phyloP scores from a whole-genome alignment of 2,113 vertebrate genomes.

The Maccullochella peelii region DNA sequence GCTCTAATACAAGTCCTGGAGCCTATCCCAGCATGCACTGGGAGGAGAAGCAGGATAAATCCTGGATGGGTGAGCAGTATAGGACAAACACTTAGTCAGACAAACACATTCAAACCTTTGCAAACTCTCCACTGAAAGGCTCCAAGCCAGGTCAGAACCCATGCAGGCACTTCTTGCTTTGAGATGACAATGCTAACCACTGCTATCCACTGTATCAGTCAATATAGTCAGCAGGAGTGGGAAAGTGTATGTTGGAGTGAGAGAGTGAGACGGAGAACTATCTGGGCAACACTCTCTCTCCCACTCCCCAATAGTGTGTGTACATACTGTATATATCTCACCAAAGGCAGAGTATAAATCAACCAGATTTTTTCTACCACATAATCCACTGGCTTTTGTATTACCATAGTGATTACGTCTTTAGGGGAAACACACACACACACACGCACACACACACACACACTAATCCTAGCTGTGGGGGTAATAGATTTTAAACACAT shows the following conservation, averaged over 20 bases:
- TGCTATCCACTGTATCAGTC: not conserved
- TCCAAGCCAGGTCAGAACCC: not conserved
- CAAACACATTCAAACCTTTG: not conserved
- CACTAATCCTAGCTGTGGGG: constrained; percentile 81
- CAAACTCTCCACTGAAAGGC: not conserved
- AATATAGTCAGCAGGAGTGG: not conserved
- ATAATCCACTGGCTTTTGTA: constrained; percentile 83
- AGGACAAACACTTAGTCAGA: not conserved
- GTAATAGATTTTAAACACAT: constrained; percentile 85
- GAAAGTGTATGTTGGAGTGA: not conserved
- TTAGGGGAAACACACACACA: constrained; percentile 71
- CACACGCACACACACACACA: constrained; percentile 25
- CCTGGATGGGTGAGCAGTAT: not conserved
- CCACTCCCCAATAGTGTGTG: not conserved
- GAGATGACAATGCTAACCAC: not conserved
- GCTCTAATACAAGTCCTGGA: not conserved
- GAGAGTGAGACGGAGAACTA: not conserved
- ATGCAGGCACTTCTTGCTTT: not conserved
- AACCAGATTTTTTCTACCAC: constrained; percentile 67
- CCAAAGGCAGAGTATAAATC: constrained; percentile 73
- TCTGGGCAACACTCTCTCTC: not conserved
- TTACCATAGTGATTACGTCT: constrained; percentile 85
- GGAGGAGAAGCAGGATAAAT: not conserved
- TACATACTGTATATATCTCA: constrained; percentile 50
- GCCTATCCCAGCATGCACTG: not conserved